These are phyloP conservation scores for Microtus agrestis DNA, from an alignment of 2,797 vertebrate species.

Conservation along the genomic window DNA sequence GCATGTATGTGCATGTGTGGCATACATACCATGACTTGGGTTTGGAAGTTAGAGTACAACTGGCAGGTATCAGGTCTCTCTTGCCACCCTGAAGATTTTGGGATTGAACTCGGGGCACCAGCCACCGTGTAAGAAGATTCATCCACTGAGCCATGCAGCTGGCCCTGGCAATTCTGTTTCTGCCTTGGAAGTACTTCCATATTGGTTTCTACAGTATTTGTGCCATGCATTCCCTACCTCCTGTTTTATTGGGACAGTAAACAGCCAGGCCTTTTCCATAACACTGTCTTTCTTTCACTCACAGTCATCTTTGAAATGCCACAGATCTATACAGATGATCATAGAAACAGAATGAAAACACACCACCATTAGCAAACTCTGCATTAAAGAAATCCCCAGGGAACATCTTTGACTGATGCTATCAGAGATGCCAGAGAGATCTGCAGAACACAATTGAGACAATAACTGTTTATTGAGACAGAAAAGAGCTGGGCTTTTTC, in stretches of 20 bases:
- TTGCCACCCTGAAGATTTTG: not conserved
- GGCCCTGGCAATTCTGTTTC: not conserved
- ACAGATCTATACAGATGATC: not conserved
- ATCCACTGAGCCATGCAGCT: not conserved
- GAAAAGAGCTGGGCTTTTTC: not conserved
- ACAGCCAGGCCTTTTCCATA: not conserved
- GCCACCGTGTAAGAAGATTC: not conserved
- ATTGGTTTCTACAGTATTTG: not conserved
- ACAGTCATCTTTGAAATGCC: conserved; percentile 3
- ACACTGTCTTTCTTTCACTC: not conserved
- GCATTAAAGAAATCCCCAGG: not conserved
- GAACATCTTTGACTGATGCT: not conserved
- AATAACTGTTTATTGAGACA: not conserved
- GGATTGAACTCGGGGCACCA: not conserved
- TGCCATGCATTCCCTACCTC: not conserved
- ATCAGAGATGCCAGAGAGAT: not conserved
- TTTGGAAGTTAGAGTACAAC: not conserved
- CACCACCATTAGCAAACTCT: not conserved
- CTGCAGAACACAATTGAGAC: not conserved
- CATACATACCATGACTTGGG: not conserved
- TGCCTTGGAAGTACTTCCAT: not conserved
- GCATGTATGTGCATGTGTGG: not conserved
- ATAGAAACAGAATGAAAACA: not conserved
- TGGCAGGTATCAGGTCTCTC: not conserved
- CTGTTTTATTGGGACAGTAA: not conserved